These are phyloP conservation scores for Dromococcyx pavoninus DNA, from an alignment of 2,797 vertebrate species.

Conservation along the genomic window DNA sequence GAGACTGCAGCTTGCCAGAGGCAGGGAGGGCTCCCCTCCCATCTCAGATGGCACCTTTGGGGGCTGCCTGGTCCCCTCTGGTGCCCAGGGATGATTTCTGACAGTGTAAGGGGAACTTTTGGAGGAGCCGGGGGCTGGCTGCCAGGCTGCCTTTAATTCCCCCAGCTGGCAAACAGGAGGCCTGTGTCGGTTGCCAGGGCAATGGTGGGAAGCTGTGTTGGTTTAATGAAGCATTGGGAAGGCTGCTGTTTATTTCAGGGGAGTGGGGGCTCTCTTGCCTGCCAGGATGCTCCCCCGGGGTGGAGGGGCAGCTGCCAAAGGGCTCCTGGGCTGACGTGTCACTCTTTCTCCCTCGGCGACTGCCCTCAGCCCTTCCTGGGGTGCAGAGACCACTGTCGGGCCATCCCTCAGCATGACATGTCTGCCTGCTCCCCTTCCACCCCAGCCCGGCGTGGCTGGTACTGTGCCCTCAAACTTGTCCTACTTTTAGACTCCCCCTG, in stretches of 20 bases:
- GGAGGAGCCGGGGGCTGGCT: conserved; percentile 36
- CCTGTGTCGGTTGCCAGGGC: conserved; percentile 60
- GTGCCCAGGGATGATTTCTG: background rate
- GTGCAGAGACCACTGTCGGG: rapidly evolving
- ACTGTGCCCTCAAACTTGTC: background rate
- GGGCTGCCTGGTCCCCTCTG: background rate
- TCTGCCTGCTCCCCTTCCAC: background rate
- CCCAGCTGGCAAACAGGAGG: conserved; percentile 67
- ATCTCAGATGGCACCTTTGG: background rate
- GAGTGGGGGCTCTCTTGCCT: background rate
- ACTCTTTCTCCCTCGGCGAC: background rate
- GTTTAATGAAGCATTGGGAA: conserved; percentile 66
- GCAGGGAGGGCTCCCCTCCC: background rate
- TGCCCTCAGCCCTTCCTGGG: background rate
- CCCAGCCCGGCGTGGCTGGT: rapidly evolving
- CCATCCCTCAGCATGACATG: background rate
- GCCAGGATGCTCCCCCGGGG: background rate
- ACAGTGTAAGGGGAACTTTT: background rate
- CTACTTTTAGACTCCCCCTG: background rate
- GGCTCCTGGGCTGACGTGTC: background rate
- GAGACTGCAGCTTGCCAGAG: background rate
- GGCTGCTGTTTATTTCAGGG: conserved; percentile 52
- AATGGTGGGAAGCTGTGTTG: conserved; percentile 59
- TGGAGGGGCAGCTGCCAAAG: background rate
- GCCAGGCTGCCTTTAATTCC: conserved; percentile 63